Base-by-base conservation (phyloP, 2,797 vertebrate genomes). In the Melopsittacus undulatus region DNA sequence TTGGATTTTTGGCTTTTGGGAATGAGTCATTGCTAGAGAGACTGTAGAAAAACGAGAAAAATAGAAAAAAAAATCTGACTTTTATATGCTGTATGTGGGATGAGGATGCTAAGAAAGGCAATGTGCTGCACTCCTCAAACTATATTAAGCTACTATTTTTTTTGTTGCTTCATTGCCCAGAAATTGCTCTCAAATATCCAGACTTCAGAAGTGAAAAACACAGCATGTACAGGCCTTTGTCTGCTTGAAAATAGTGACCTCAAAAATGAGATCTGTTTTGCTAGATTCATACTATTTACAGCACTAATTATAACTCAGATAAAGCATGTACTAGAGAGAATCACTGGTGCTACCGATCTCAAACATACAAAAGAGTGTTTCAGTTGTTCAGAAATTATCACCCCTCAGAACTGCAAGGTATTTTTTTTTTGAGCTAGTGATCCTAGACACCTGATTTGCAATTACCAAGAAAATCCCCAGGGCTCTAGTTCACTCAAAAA, bases 21-120 rank as follows among this genome's bases (percentile, higher is more conserved):
- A 94, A 86, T 96, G 95, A 96, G 85, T 96, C 96, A 96, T 2
- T 92, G 73, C 84, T 68, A 75, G 36, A 92, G 62, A 93, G 76
- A 85, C 61, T 81, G 86, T 29, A 83, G 76, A 42, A 87, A 93
- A 96, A 89, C 7, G 14, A 15, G 23, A 36, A 36, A 26, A 59
- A 36, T 56, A 78, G 85, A 95, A 91, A 92, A 92, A 92, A 91
- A 67, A 18, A 83, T 5, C 73, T 67, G 49, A 95, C 86, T 86
- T 57, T 69, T 81, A 43, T 32, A 38, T 21, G 52, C 57, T 69
- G 45, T 30, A 91, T 11, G 75, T 59, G 91, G 49, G 87, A 91
- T 78, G 82, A 6, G 8, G 51, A 73, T 93, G 87, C 22, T 94
- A 83, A 91, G 91, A 93, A 78, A 89, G 51, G 57, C 70, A 87